Conservation (phyloP, 2,888 invertebrate species). For the Teleogryllus oceanicus region DNA sequence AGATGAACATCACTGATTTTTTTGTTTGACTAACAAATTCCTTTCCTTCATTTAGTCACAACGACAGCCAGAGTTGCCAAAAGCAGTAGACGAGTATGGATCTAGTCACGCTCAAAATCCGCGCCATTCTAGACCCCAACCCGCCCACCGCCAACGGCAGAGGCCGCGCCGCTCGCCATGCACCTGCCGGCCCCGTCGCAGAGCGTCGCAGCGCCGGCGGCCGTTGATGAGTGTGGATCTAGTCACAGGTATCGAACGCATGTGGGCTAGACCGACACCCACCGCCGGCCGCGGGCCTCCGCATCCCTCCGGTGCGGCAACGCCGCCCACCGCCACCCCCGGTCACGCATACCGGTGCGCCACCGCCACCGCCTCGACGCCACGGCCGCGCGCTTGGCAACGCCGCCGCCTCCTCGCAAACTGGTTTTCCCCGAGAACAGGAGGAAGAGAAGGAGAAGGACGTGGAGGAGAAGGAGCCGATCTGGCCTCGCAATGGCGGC, state of each 20-base stretch:
- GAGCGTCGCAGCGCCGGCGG: background rate
- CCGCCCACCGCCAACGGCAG: constrained; percentile 52
- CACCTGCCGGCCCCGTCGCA: background rate
- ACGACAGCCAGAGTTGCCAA: background rate
- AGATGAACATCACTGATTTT: background rate
- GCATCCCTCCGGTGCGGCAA: constrained; percentile 43
- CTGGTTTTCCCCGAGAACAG: background rate
- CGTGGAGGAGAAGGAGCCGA: background rate
- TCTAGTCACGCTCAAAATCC: constrained; percentile 68
- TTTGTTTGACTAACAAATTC: too few species aligned
- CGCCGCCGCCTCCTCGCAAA: background rate
- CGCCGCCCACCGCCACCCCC: background rate
- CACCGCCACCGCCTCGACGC: background rate
- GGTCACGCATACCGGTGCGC: background rate
- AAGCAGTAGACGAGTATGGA: constrained; percentile 78
- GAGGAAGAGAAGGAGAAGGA: background rate
- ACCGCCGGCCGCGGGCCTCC: constrained; percentile 51
- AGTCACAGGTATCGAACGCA: constrained; percentile 63
- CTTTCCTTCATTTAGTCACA: background rate
- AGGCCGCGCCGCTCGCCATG: background rate
- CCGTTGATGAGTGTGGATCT: constrained; percentile 84
- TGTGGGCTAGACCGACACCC: constrained; percentile 73
- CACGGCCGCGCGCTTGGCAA: constrained; percentile 12
- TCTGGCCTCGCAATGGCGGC: background rate
- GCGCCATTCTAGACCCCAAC: constrained; percentile 76